Conservation (phyloP, 2,888 invertebrate genomes). For the Leptopilina myrica region DNA sequence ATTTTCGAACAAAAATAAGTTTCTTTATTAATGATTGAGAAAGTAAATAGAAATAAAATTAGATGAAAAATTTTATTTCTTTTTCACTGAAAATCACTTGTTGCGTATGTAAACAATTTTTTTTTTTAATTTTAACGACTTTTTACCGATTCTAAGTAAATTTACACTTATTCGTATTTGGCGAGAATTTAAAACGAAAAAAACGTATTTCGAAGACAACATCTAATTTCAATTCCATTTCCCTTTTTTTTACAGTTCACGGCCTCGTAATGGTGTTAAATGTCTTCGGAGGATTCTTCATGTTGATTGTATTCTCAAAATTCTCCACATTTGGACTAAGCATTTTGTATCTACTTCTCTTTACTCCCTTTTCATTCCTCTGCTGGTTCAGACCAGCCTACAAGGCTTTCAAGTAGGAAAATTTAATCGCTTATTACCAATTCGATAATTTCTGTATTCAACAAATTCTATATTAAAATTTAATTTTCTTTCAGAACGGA, state of each 20-base stretch:
- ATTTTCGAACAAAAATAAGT: too few species aligned
- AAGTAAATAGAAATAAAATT: too few species aligned
- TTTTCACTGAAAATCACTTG: too few species aligned
- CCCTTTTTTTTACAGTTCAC: slow-evolving; percentile 85
- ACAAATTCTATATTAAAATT: slow-evolving; percentile 46
- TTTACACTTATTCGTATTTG: too few species aligned
- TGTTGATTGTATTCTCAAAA: slow-evolving; percentile 82
- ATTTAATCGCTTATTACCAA: not conserved
- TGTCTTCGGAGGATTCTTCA: slow-evolving; percentile 89
- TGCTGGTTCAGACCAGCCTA: slow-evolving; percentile 99
- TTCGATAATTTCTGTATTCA: slow-evolving; percentile 3
- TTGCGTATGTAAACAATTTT: too few species aligned
- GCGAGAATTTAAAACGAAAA: too few species aligned
- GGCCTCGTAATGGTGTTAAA: slow-evolving; percentile 90
- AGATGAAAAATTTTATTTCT: too few species aligned
- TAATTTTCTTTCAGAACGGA: slow-evolving; percentile 85
- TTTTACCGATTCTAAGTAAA: too few species aligned
- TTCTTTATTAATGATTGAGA: too few species aligned
- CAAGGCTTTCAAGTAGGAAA: slow-evolving; percentile 91
- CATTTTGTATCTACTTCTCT: slow-evolving; percentile 91
- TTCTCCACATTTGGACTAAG: slow-evolving; percentile 90
- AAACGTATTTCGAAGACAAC: too few species aligned
- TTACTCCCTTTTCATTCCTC: slow-evolving; percentile 97
- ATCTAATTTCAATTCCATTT: slow-evolving; percentile 63
- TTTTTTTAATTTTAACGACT: too few species aligned